Evolutionary conservation across 1,140 invertebrate species (phyloP).

Genomic region (Drosophila micromelanica): DNA sequence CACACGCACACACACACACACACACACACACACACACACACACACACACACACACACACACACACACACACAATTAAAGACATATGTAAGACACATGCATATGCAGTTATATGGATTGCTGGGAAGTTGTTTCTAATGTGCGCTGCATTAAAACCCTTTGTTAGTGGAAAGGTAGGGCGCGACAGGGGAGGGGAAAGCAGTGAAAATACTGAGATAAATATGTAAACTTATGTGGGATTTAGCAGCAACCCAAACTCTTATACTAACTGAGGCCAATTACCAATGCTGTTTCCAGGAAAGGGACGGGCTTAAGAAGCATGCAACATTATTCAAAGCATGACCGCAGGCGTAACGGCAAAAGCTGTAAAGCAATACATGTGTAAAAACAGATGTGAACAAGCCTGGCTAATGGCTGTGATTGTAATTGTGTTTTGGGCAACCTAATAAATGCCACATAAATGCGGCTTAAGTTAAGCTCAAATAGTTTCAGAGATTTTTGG

Average conservation of each 20-base stretch:
- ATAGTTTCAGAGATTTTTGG: conserved; percentile 13
- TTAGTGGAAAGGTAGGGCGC: conserved; percentile 12
- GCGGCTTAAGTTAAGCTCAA: conserved; percentile 23
- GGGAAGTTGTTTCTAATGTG: conserved; percentile 63
- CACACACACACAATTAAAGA: conserved; percentile 1
- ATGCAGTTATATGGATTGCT: conserved; percentile 31
- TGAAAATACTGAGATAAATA: conserved; percentile 44
- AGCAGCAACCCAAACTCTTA: conserved; percentile 31
- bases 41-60: no score
- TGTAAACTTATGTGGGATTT: conserved; percentile 32
- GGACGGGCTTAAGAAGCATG: conserved; percentile 15
- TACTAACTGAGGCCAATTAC: conserved; percentile 6
- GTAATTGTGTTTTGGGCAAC: conserved; percentile 12
- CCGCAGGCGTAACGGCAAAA: conserved; percentile 55
- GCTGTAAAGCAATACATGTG: conserved; percentile 70
- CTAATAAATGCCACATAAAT: conserved; percentile 54
- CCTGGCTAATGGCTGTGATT: conserved; percentile 58
- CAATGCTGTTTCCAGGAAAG: not conserved
- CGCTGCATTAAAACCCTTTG: conserved; percentile 58
- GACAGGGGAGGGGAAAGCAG: not conserved
- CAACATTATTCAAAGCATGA: conserved; percentile 65
- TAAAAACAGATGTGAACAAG: conserved; percentile 77
- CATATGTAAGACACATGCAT: not conserved
- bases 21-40: conserved; percentile 9
- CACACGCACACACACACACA: conserved; percentile 2